Evolutionary conservation across 2,888 invertebrate genomes (phyloP).

Genomic region (Nebria salina): DNA sequence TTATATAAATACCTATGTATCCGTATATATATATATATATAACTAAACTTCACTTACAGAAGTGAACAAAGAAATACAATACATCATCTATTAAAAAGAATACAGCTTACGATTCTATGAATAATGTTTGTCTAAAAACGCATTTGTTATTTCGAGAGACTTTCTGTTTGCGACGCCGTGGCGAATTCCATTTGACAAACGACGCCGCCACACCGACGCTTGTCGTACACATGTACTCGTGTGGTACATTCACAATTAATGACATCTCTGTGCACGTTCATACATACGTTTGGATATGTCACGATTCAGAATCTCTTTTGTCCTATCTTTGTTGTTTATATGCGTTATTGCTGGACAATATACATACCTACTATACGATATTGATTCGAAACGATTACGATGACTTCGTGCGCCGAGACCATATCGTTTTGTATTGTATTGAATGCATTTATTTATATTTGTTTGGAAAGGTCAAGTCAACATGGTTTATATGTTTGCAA

Average conservation of each 20-base stretch:
- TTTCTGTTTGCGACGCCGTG: conserved; percentile 39
- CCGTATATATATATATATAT: background rate
- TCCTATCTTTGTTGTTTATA: conserved; percentile 58
- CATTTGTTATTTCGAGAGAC: conserved; percentile 42
- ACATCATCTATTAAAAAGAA: background rate
- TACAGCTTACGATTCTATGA: background rate
- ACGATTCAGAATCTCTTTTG: background rate
- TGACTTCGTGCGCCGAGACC: background rate
- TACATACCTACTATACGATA: conserved; percentile 53
- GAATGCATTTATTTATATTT: no score
- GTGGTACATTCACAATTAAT: conserved; percentile 46
- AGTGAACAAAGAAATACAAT: background rate
- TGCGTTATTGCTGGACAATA: conserved; percentile 60
- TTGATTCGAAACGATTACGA: conserved; percentile 59
- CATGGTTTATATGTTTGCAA: background rate
- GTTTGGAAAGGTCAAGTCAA: no score
- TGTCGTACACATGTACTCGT: conserved; percentile 61
- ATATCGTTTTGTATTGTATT: background rate
- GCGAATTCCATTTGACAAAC: conserved; percentile 45
- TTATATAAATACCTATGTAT: background rate
- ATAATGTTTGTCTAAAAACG: conserved; percentile 42
- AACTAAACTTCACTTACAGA: background rate
- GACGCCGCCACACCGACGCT: conserved; percentile 58
- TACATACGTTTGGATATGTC: background rate
- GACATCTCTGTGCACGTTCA: conserved; percentile 12